Conservation (phyloP, 1,140 invertebrate species). For the Aphaenogaster rudis region DNA sequence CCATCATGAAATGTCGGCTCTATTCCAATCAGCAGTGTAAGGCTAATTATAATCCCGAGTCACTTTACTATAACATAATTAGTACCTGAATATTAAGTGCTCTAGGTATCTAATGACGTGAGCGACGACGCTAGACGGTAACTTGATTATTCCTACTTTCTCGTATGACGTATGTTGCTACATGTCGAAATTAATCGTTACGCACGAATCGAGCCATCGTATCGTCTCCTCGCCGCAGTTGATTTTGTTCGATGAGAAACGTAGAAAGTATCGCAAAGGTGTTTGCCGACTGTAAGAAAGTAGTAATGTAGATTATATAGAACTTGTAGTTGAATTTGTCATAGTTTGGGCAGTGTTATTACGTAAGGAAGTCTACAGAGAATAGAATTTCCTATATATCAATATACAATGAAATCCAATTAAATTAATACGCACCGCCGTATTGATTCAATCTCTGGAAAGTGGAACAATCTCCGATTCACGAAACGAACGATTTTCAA, state of each 20-base stretch:
- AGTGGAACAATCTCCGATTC: constrained; percentile 22
- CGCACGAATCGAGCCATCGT: background rate
- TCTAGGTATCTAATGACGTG: constrained; percentile 59
- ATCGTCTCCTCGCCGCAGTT: background rate
- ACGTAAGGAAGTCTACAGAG: constrained; percentile 4
- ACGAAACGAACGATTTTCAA: constrained; percentile 11
- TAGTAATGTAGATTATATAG: constrained; percentile 41
- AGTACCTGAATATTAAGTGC: constrained; percentile 76
- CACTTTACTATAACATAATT: constrained; percentile 67
- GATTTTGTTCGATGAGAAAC: constrained; percentile 6
- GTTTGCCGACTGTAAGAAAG: constrained; percentile 31
- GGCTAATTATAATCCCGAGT: constrained; percentile 51
- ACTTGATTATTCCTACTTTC: constrained; percentile 50
- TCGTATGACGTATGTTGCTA: constrained; percentile 29
- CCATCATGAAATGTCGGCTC: constrained; percentile 24
- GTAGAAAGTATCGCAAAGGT: constrained; percentile 46
- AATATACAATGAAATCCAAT: constrained; percentile 13
- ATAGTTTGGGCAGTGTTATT: constrained; percentile 16
- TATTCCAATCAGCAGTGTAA: constrained; percentile 65
- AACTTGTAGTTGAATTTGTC: constrained; percentile 47
- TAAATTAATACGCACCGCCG: constrained; percentile 17
- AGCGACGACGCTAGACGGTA: constrained; percentile 37
- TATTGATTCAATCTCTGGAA: constrained; percentile 21
- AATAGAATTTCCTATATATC: constrained; percentile 20
- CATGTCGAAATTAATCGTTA: constrained; percentile 7